Evolutionary conservation across 2,797 vertebrate genomes (phyloP).

Genomic region (Botia kubotai): DNA sequence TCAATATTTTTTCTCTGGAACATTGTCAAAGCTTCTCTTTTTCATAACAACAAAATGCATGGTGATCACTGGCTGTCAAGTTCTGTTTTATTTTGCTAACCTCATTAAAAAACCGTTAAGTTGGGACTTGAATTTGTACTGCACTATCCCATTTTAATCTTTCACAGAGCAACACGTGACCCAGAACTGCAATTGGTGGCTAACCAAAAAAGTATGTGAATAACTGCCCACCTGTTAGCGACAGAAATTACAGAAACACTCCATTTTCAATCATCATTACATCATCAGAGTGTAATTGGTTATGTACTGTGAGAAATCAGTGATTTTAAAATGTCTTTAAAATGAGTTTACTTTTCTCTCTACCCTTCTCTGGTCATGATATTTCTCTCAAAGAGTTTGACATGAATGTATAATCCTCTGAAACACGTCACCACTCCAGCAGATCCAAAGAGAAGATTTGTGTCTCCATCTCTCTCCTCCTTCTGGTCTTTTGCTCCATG

Average conservation of each 20-base stretch:
- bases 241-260: too few relatives aligned
- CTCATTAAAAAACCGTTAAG: too few relatives aligned
- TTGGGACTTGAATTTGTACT: too few relatives aligned
- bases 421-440: constrained; percentile 6
- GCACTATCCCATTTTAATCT: too few relatives aligned
- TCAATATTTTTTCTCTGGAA: neutral
- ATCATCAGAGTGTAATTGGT: constrained; percentile 2
- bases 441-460: constrained; percentile 7
- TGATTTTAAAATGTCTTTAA: neutral
- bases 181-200: too few relatives aligned
- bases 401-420: constrained; percentile 24
- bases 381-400: constrained; percentile 7
- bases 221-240: too few relatives aligned
- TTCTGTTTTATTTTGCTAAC: too few relatives aligned
- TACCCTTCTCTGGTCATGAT: neutral
- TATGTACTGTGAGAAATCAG: neutral
- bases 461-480: constrained; percentile 37
- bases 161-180: too few relatives aligned
- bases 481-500: constrained; percentile 16
- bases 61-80: neutral
- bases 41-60: too few relatives aligned
- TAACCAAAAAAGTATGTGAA: too few relatives aligned
- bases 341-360: constrained; percentile 13
- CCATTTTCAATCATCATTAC: too few relatives aligned
- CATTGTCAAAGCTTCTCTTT: too few relatives aligned